phyloP scores from a whole-genome alignment of 1,140 invertebrate species.

The Leptinotarsa undecemlineata region DNA sequence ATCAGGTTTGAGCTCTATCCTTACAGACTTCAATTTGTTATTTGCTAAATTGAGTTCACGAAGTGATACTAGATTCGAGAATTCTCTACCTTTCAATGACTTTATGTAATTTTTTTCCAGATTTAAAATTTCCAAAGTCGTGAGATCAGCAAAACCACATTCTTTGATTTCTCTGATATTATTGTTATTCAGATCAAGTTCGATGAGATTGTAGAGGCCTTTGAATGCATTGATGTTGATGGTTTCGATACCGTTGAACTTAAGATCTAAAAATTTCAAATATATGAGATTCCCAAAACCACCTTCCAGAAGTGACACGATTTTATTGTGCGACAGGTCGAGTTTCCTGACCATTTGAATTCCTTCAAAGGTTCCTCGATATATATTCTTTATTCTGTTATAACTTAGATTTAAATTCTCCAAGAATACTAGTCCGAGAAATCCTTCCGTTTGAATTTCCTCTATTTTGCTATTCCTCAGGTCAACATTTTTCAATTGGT shows the following conservation, averaged over 20 bases:
- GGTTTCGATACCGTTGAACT: slow-evolving; percentile 62
- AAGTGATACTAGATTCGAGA: slow-evolving; percentile 42
- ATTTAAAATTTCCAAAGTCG: slow-evolving; percentile 60
- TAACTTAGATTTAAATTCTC: slow-evolving; percentile 41
- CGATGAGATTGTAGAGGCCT: slow-evolving; percentile 58
- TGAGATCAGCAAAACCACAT: slow-evolving; percentile 60
- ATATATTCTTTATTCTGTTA: slow-evolving; percentile 47
- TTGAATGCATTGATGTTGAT: slow-evolving; percentile 64
- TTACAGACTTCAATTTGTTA: slow-evolving; percentile 41
- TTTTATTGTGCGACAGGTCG: slow-evolving; percentile 45
- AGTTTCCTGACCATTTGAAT: slow-evolving; percentile 46
- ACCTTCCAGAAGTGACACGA: slow-evolving; percentile 40
- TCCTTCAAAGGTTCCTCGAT: slow-evolving; percentile 46
- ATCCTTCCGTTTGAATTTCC: slow-evolving; percentile 39
- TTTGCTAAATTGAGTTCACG: slow-evolving; percentile 41
- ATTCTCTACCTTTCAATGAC: slow-evolving; percentile 35
- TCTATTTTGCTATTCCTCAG: slow-evolving; percentile 43
- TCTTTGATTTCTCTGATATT: slow-evolving; percentile 59
- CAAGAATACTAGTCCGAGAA: slow-evolving; percentile 50
- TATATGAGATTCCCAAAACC: slow-evolving; percentile 49
- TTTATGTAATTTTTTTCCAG: slow-evolving; percentile 46
- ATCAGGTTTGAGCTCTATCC: slow-evolving; percentile 33
- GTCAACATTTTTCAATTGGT: slow-evolving; percentile 47
- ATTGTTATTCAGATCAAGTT: slow-evolving; percentile 55
- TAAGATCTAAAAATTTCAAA: slow-evolving; percentile 62